Base-by-base conservation (phyloP, 1,140 invertebrate genomes). In the Melipona quadrifasciata region DNA sequence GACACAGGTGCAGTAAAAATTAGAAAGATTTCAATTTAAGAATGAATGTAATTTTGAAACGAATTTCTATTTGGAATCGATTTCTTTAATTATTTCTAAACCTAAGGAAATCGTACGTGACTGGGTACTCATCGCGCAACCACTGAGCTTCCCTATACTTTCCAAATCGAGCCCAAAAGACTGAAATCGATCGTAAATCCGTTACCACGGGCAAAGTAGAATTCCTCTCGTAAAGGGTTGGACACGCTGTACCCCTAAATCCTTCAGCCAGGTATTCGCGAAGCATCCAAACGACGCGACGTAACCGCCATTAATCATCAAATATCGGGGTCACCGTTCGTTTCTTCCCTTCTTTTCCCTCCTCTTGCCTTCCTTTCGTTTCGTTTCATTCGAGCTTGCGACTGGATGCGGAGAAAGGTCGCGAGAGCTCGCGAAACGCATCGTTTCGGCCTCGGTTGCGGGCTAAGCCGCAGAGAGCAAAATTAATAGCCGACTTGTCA, bases 401-500 rank as follows among this genome's bases (percentile, higher is more conserved):
- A n/a, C 16, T 10, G 17, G 27, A 39, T 8, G n/a, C 27, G 21
- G 27, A 57, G 64, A 53, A 68, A 47, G 14, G 34, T 47, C 8
- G 39, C 39, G 31, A 68, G 39, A 68, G 10, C 24, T 2, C n/a
- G 51, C 53, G 72, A 80, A 81, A 53, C 55, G 82, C 81, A 67
- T 85, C 61, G 57, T 72, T 47, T 47, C 39, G 8, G 61, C 53
- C 70, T 76, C 75, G 68, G 61, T 19, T 80, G 65, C 64, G 55
- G 53, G 87, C 80, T 76, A 85, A 89, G 82, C 74, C 70, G 73
- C n/a, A n/a, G n/a, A 90, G 86, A 89, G 86, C 83, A 88, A 89
- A 90, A 90, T 90, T 90, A 90, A 90, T 90, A 90, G 89, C 81
- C 86, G 86, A 86, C 80, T 90, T 90, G 89, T 90, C 89, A 89